Base-by-base conservation (phyloP, 2,888 invertebrate species). In the Leucoma salicis region DNA sequence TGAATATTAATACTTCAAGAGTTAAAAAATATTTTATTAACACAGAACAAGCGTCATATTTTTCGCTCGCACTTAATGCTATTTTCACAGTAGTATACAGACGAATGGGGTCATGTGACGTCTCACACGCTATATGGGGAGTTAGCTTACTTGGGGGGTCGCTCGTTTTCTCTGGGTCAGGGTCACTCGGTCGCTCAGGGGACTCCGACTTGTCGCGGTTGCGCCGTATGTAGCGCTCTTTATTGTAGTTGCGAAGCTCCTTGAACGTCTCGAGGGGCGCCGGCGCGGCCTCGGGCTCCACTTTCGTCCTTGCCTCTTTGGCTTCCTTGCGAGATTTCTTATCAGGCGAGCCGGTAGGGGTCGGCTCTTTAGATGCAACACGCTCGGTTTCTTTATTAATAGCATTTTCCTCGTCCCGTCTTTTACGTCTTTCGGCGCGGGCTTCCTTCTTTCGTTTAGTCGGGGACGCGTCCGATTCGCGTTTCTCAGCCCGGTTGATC, bases 151-250 rank as follows among this genome's bases (percentile, higher is more conserved):
- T 89, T 90, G 91, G 66, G 48, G 85, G 53, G 37, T 67, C 72
- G 41, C 46, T 44, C 31, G 10, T 29, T 12, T 39, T 50, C 16
- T 53, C 13, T 4, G 29, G n/a, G 2, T 12, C 13, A 5, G 29
- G 29, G 13, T 63, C 15, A 42, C 32, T 24, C 21, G 21, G 13
- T 1, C 29, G 29, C 29, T 91, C 91, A 18, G 91, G 92, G 74
- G 92, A 93, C 63, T 90, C 87, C 15, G 91, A 92, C 57, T 86
- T 89, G 50, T 92, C 91, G 53, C 91, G 86, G 74, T 93, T 93
- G 42, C 94, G 89, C 42, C 93, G 85, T 71, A 93, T 90, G 84
- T 94, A 94, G 40, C 93, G 89, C 64, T 91, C 91, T 78, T 91
- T 91, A 69, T 88, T 82, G 57, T 89, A 90, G 53, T 86, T 88